A percentile compares a stretch with the other conserved stretches of the same genome.
These are phyloP conservation scores for Branchinecta sandiegonensis DNA, from an alignment of 2,888 invertebrate genomes.

Conservation along the genomic window DNA sequence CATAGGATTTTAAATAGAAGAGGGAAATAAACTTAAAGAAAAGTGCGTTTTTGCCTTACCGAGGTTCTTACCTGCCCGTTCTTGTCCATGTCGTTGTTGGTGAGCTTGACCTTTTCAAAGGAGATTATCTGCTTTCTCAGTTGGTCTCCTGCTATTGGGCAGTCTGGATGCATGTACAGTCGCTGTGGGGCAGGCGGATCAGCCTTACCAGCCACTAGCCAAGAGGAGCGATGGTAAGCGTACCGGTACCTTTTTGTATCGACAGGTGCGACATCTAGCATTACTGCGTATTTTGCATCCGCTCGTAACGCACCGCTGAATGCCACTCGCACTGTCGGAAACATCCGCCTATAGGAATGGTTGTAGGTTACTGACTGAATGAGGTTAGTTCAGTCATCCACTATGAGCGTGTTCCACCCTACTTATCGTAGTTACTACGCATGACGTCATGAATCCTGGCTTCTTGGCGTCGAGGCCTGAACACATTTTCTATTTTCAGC, in stretches of 20 bases:
- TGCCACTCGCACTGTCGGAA: conserved; percentile 87
- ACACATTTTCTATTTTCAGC: no score
- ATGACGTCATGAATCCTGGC: no score
- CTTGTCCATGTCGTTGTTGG: conserved; percentile 95
- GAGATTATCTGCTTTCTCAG: conserved; percentile 90
- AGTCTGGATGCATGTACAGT: conserved; percentile 91
- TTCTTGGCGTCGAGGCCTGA: no score
- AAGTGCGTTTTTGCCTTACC: no score
- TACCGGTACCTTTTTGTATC: conserved; percentile 93
- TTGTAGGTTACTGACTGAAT: not conserved
- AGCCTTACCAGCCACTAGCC: conserved; percentile 96
- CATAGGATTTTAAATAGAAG: no score
- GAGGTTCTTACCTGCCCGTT: conserved; percentile 66
- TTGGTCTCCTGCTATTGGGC: conserved; percentile 88
- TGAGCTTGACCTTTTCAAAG: conserved; percentile 95
- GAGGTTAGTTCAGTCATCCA: not conserved
- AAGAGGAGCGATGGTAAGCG: conserved; percentile 94
- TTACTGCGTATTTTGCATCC: conserved; percentile 53
- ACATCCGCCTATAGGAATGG: conserved; percentile 66
- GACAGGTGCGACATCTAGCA: conserved; percentile 91
- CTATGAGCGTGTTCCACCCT: not conserved
- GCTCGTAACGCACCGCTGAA: conserved; percentile 56
- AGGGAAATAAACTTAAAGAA: no score
- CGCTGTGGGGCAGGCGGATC: conserved; percentile 88
- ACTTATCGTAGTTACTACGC: no score